Evolutionary conservation across 2,888 invertebrate genomes (phyloP).

Genomic region (Sipha maydis): DNA sequence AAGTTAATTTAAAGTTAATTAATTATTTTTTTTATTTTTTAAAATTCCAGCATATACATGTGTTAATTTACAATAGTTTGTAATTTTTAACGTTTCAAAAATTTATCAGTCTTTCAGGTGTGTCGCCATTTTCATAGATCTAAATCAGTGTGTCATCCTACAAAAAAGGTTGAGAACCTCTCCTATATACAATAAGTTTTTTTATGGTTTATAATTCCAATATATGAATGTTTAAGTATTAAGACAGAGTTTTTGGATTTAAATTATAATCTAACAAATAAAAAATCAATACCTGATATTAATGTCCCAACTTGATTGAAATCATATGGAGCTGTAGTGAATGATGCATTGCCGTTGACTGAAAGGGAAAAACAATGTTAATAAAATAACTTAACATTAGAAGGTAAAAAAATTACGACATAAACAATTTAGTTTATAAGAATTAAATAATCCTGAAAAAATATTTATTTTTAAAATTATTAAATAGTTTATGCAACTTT

Average conservation of each 20-base stretch:
- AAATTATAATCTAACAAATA: neutral
- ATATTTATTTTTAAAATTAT: slow-evolving; percentile 29
- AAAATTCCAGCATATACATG: no score
- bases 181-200: no score
- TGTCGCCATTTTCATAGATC: no score
- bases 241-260: no score
- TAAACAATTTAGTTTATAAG: neutral
- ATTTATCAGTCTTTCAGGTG: no score
- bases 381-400: slow-evolving; percentile 29
- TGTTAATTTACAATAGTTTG: no score
- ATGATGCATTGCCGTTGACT: slow-evolving; percentile 67
- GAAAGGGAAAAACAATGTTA: slow-evolving; percentile 58
- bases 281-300: slow-evolving; percentile 74
- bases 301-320: slow-evolving; percentile 88
- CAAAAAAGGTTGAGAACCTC: no score
- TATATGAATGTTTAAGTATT: neutral
- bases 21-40: no score
- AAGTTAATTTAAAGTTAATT: no score
- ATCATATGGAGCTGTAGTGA: slow-evolving; percentile 81
- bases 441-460: slow-evolving; percentile 44
- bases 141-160: no score
- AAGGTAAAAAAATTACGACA: neutral
- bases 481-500: slow-evolving; percentile 51
- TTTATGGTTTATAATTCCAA: no score
- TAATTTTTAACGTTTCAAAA: no score